Conservation (phyloP, 2,888 invertebrate species). For the Enchytraeus crypticus region DNA sequence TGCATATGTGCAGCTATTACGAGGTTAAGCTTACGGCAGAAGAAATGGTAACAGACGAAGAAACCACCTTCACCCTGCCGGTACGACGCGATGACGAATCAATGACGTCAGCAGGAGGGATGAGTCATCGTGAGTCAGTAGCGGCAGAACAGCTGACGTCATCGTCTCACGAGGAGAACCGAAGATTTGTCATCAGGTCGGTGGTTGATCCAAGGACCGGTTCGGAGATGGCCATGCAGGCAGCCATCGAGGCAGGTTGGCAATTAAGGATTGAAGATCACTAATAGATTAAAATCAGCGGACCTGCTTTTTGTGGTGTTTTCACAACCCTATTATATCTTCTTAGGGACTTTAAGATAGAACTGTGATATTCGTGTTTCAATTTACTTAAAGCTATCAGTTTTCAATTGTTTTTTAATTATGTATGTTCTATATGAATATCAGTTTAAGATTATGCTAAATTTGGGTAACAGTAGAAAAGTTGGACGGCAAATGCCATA, state of each 20-base stretch:
- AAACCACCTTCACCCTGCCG: slow-evolving; percentile 5
- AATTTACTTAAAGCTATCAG: no score
- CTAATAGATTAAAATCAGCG: no score
- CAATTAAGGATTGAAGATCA: no score
- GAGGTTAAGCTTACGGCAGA: slow-evolving; percentile 22
- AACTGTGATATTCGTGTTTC: no score
- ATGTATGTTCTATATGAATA: no score
- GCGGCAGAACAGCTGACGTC: slow-evolving; percentile 6
- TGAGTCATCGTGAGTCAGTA: neutral
- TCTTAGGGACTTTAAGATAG: no score
- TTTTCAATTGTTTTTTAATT: no score
- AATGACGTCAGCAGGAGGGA: neutral
- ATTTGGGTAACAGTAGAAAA: no score
- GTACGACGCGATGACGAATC: neutral
- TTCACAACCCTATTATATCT: no score
- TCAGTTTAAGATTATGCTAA: no score
- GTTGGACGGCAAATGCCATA: no score
- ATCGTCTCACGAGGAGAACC: slow-evolving; percentile 13
- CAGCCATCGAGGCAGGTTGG: slow-evolving; percentile 19
- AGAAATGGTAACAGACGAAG: slow-evolving; percentile 19
- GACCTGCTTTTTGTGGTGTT: no score
- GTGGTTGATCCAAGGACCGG: slow-evolving; percentile 22
- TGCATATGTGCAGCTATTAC: slow-evolving; percentile 14
- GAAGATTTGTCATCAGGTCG: slow-evolving; percentile 18
- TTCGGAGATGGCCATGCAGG: slow-evolving; percentile 20